These are phyloP conservation scores for Nanger granti DNA, from an alignment of 2,113 vertebrate genomes.

Conservation along the genomic window DNA sequence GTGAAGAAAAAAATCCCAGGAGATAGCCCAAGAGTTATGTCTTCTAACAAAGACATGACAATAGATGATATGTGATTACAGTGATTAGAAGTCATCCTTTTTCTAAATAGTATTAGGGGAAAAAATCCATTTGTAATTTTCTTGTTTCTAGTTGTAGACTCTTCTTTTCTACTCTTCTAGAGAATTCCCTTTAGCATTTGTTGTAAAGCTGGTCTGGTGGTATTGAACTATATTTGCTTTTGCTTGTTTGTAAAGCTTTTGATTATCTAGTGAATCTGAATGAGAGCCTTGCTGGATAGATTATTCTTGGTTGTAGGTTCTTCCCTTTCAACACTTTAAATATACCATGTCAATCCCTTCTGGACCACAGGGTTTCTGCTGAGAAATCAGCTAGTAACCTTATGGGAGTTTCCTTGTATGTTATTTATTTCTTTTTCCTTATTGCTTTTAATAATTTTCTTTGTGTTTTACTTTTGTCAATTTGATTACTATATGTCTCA, in stretches of 20 bases:
- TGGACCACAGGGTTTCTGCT: not conserved
- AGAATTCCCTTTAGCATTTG: not conserved
- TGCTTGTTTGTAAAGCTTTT: not conserved
- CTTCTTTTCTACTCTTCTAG: not conserved
- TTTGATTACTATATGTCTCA: not conserved
- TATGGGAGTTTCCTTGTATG: not conserved
- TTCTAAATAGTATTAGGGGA: not conserved
- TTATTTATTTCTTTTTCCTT: not conserved
- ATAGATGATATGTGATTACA: not conserved
- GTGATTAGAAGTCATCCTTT: not conserved
- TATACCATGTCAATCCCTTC: not conserved
- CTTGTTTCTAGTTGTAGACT: not conserved
- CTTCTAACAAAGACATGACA: not conserved
- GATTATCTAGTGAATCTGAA: not conserved
- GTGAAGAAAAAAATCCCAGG: not conserved
- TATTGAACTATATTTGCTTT: not conserved
- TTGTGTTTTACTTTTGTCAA: not conserved
- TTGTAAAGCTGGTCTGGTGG: not conserved
- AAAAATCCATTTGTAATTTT: not conserved
- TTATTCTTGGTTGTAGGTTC: not conserved
- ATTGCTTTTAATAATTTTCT: not conserved
- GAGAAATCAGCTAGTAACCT: not conserved
- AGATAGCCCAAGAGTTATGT: not conserved
- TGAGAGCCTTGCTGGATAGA: not conserved
- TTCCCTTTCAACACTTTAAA: not conserved